These are phyloP conservation scores for Chamaetylas fuelleborni DNA, from an alignment of 2,113 vertebrate species.

Conservation along the genomic window DNA sequence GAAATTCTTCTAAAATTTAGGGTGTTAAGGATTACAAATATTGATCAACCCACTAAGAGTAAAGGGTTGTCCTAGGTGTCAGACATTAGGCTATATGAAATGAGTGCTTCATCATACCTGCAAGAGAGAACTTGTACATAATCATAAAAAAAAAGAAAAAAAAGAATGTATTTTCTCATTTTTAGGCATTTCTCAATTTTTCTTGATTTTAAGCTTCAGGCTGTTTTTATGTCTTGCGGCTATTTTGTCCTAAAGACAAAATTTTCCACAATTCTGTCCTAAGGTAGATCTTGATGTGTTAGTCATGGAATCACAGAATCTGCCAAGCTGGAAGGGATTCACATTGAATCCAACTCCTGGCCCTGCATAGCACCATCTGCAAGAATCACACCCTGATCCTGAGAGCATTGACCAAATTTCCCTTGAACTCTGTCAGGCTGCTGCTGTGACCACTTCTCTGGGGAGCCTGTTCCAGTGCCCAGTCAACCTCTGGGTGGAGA, in stretches of 20 bases:
- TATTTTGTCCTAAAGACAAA: neutral
- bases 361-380: neutral
- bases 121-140: neutral
- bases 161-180: neutral
- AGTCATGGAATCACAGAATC: neutral
- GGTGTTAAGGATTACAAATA: too few species aligned
- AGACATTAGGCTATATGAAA: neutral
- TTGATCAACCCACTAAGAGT: too few species aligned
- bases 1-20: too few species aligned
- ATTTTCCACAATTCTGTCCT: neutral
- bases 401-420: neutral
- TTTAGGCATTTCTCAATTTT: neutral
- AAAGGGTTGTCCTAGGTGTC: too few species aligned
- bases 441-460: too few species aligned
- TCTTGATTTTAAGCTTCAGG: neutral
- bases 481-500: fast-evolving
- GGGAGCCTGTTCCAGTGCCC: neutral
- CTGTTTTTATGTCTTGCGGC: neutral
- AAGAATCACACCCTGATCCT: too few species aligned
- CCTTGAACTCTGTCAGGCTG: neutral
- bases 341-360: too few species aligned
- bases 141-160: neutral
- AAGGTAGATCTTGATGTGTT: neutral
- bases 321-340: neutral
- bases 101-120: neutral